phyloP scores from a whole-genome alignment of 2,888 invertebrate species.

The Philopedon plagiatum region DNA sequence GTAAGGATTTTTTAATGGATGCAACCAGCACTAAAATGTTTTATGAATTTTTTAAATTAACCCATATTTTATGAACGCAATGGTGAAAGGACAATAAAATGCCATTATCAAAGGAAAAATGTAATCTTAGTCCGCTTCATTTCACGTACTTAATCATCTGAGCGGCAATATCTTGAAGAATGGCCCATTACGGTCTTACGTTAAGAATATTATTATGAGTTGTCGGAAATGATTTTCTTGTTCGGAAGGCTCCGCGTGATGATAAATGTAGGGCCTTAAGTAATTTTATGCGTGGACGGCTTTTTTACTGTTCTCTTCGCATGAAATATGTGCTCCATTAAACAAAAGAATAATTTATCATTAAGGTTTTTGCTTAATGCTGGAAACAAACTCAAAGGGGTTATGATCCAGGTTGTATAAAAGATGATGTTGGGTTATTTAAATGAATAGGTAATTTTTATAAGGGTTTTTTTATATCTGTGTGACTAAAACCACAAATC shows the following conservation, averaged over 20 bases:
- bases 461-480: no score
- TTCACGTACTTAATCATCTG: conserved; percentile 12
- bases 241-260: conserved; percentile 19
- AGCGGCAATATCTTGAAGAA: conserved; percentile 16
- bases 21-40: no score
- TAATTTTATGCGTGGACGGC: conserved; percentile 27
- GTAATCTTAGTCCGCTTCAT: neutral
- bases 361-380: neutral
- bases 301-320: conserved; percentile 24
- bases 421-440: neutral
- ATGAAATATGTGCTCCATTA: conserved; percentile 9
- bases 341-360: conserved; percentile 14
- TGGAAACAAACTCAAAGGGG: neutral
- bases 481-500: no score
- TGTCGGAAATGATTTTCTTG: conserved; percentile 35
- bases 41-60: neutral
- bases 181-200: conserved; percentile 12
- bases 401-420: neutral
- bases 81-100: neutral
- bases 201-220: conserved; percentile 20
- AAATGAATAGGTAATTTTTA: no score
- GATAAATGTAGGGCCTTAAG: conserved; percentile 35
- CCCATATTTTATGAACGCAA: neutral
- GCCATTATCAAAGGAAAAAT: neutral
- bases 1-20: no score